A percentile compares a stretch with the other conserved stretches of the same genome.
Conservation (phyloP, 2,888 invertebrate species). For the Orchesellides sinensis region DNA sequence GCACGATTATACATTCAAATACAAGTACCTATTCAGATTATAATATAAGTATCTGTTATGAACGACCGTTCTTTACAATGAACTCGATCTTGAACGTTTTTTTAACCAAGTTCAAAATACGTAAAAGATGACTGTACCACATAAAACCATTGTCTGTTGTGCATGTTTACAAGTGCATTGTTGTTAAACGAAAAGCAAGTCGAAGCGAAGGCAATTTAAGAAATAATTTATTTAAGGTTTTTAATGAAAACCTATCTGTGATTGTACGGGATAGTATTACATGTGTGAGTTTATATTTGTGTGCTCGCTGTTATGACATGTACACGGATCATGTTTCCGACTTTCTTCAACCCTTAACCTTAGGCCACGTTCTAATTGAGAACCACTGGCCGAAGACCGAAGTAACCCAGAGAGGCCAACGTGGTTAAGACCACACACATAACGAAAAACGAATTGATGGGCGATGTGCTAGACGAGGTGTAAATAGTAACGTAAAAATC, state of each 20-base stretch:
- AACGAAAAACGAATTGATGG: neutral
- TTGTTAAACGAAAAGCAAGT: no score
- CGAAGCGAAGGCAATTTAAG: neutral
- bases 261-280: neutral
- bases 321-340: constrained; percentile 37
- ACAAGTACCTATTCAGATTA: no score
- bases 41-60: no score
- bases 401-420: neutral
- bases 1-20: no score
- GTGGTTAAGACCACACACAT: constrained; percentile 47
- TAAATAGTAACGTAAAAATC: no score
- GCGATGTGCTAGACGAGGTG: neutral
- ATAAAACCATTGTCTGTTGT: no score
- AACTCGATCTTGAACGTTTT: no score
- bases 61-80: no score
- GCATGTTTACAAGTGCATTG: no score
- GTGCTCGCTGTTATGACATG: constrained; percentile 44
- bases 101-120: no score
- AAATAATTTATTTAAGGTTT: constrained; percentile 31
- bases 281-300: constrained; percentile 29
- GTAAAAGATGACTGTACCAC: no score
- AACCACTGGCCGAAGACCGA: no score
- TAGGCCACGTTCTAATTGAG: constrained; percentile 5
- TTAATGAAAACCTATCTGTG: constrained; percentile 14
- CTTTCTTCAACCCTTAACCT: neutral